phyloP scores from a whole-genome alignment of 2,113 vertebrate genomes.

The Suricata suricatta region DNA sequence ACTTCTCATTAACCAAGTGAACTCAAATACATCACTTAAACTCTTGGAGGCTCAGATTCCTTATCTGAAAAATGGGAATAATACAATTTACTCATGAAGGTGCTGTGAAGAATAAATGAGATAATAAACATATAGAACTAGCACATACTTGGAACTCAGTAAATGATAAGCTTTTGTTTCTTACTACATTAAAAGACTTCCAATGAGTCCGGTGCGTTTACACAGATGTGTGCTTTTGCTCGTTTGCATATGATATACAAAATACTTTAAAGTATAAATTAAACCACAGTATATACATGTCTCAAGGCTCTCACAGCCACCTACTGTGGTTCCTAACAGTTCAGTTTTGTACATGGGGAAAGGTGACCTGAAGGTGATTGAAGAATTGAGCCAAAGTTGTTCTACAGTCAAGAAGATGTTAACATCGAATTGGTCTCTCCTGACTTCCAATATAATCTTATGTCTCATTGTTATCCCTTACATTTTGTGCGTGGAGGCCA shows the following conservation, averaged over 20 bases:
- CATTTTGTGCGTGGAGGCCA: no score
- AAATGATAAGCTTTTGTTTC: not conserved
- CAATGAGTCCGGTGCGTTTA: not conserved
- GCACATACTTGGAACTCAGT: not conserved
- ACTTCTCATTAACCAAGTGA: not conserved
- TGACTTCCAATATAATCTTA: not conserved
- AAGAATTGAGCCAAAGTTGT: not conserved
- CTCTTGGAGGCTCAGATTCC: not conserved
- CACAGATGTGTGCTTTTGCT: not conserved
- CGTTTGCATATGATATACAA: not conserved
- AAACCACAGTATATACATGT: not conserved
- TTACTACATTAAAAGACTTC: not conserved
- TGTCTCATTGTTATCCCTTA: not conserved
- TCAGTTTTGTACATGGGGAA: not conserved
- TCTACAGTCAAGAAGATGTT: not conserved
- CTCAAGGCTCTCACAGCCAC: not conserved
- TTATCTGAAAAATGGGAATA: not conserved
- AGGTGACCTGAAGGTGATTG: not conserved
- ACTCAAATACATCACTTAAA: not conserved
- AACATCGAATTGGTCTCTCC: not conserved
- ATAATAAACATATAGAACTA: not conserved
- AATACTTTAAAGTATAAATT: not conserved
- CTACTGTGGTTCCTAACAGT: not conserved
- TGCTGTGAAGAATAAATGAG: conserved; percentile 20
- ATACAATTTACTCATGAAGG: not conserved